Evolutionary conservation across 2,888 invertebrate genomes (phyloP), one percentile per base, ranked within the genome.

Genomic region (Pimpla rufipes): DNA sequence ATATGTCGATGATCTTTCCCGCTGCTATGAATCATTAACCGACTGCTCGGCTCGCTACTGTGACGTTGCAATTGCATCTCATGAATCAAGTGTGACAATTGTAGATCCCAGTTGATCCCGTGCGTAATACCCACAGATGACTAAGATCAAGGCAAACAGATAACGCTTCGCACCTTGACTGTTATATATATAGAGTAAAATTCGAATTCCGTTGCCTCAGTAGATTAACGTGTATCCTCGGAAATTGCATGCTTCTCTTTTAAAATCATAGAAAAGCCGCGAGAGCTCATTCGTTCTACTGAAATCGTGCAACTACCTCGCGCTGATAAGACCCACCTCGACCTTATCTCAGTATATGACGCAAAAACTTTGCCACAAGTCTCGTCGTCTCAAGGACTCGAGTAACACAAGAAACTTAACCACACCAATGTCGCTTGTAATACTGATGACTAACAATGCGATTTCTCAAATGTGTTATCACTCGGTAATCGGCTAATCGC

Each of bases 21-120:
- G 70, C 35, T 42, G 57, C n/a, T 73, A 16, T 37, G 57, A 77
- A 59, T 77, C 76, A 77, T 68, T 68, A n/a, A 29, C 42, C 47
- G 45, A 57, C 45, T 13, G 23, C 18, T 29, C 62, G 57, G 2
- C n/a, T 11, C 7, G 8, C n/a, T 3, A 29, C 13, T 35, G 55
- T 76, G 66, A 76, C 76, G 67, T 76, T 67, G 50, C 16, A 8
- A 35, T 57, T 55, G 55, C 35, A 76, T 35, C 67, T 40, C 11
- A 55, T 57, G 76, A 57, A 68, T 47, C 45, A 59, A 68, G 45
- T 57, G 6, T 68, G 18, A 55, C 35, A 47, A 68, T 68, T 77
- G 45, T 16, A 29, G 47, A 77, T 50, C 47, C 11, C 42, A 6
- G 11, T 55, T 23, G 21, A 70, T 57, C 55, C 16, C 29, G 2